Evolutionary conservation across 2,797 vertebrate genomes (phyloP).

Genomic region (Hyperoplus lanceolatus): DNA sequence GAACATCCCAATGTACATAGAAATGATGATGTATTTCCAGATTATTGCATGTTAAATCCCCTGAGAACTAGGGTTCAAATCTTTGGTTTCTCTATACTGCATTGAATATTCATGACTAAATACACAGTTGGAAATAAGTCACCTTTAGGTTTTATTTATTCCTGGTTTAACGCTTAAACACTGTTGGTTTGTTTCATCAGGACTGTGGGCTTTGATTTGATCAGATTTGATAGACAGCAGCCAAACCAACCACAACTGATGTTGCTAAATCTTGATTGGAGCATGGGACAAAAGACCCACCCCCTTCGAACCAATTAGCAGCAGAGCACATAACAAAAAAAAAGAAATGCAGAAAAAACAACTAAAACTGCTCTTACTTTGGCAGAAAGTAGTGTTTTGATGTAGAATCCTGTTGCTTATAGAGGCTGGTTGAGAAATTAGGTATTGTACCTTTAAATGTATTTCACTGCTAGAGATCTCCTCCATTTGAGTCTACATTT

Average conservation of each 20-base stretch:
- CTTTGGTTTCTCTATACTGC: not conserved
- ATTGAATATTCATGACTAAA: not conserved
- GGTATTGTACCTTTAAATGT: not conserved
- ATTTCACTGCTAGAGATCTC: not conserved
- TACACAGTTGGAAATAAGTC: not conserved
- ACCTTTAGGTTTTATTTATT: not conserved
- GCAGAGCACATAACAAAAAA: not conserved
- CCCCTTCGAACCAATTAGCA: not conserved
- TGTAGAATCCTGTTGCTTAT: not conserved
- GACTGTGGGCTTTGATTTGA: not conserved
- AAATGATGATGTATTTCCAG: not conserved
- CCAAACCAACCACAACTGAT: too few relatives aligned
- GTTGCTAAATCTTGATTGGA: not conserved
- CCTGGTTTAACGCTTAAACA: not conserved
- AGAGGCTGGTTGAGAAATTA: not conserved
- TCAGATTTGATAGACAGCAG: too few relatives aligned
- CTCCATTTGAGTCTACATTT: not conserved
- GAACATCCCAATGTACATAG: not conserved
- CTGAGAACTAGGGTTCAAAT: not conserved
- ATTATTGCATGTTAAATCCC: not conserved
- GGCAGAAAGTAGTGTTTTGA: not conserved
- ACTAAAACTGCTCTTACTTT: not conserved
- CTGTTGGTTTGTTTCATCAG: not conserved
- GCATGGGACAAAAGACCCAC: not conserved
- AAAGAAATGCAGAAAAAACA: not conserved